A percentile compares a stretch with the other conserved stretches of the same genome.
Conservation (phyloP, 2,888 invertebrate genomes). For the Cynaeus angustus region DNA sequence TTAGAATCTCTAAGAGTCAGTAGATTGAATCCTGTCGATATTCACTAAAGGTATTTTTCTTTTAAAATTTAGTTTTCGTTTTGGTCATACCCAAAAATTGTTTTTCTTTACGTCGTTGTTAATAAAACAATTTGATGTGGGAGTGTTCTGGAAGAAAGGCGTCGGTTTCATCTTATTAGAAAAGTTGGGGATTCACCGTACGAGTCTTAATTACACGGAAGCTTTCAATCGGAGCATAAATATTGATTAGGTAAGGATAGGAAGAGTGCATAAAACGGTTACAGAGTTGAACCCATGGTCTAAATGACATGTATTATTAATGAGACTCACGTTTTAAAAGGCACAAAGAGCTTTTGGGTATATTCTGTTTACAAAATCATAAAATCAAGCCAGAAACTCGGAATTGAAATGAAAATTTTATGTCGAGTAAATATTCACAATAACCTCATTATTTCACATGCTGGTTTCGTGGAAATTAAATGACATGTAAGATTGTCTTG, state of each 20-base stretch:
- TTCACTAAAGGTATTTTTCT: constrained; percentile 31
- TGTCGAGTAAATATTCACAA: constrained; percentile 35
- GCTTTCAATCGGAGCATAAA: constrained; percentile 47
- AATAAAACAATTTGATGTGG: constrained; percentile 32
- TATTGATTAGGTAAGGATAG: constrained; percentile 44
- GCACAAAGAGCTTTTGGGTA: constrained; percentile 45
- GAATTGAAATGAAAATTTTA: constrained; percentile 42
- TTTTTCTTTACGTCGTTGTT: constrained; percentile 31
- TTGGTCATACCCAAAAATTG: constrained; percentile 9
- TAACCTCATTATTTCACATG: constrained; percentile 17
- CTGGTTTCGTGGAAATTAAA: background rate
- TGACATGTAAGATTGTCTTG: background rate
- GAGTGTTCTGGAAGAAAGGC: constrained; percentile 12
- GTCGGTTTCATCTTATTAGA: constrained; percentile 42
- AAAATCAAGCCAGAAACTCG: constrained; percentile 35
- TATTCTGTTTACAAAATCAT: constrained; percentile 47
- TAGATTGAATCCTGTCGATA: constrained; percentile 36
- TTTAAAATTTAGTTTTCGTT: constrained; percentile 34
- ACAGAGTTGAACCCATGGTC: constrained; percentile 42
- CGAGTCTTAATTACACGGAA: constrained; percentile 44
- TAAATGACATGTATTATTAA: constrained; percentile 51
- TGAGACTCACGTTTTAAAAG: constrained; percentile 48
- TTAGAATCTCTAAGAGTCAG: background rate
- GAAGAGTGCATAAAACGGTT: constrained; percentile 47
- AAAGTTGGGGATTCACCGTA: constrained; percentile 36